Base-by-base conservation (phyloP, 2,888 invertebrate species). In the Meta bourneti region DNA sequence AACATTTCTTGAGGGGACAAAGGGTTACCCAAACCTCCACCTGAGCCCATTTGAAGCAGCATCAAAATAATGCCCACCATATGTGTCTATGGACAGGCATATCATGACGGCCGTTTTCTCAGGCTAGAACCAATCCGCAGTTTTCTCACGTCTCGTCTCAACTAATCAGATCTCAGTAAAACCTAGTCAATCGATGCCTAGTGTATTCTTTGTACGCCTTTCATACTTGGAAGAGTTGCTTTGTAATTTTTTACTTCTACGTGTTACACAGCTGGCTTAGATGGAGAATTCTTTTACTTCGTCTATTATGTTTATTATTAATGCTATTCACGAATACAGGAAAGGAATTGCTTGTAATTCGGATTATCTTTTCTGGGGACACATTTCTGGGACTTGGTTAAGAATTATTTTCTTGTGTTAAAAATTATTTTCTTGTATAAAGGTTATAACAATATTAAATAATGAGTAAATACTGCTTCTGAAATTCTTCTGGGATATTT, bases 111-210 rank as follows among this genome's bases (percentile, higher is more conserved):
- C 79, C 69, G 79, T 79, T 87, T 82, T 52, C 87, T 61, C n/a
- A 16, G 52, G 52, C 7, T 70, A 16, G 20, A 71, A 13, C 75
- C 88, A 88, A 74, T 88, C 61, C 11, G 19, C 16, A 88, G 49
- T 72, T 70, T n/a, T 6, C 7, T 81, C 88, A 88, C 88, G 88
- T 88, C 19, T 13, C 7, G 69, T 81, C 80, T 88, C 74, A 61
- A 72, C 88, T 81, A 88, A 88, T 88, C 88, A 88, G 74, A 71
- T 88, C 80, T 88, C 11, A 61, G 78, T 71, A 70, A 69, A 78
- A 72, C 81, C 71, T 81, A 74, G 61, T 72, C 80, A 88, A 81
- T 81, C 80, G 80, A 81, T 88, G 74, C 48, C 9, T 84, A 72
- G 34, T 34, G 74, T 71, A 71, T 71, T n/a, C 49, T 82, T 34